phyloP scores from a whole-genome alignment of 2,113 vertebrate species.

The Setophaga petechia region DNA sequence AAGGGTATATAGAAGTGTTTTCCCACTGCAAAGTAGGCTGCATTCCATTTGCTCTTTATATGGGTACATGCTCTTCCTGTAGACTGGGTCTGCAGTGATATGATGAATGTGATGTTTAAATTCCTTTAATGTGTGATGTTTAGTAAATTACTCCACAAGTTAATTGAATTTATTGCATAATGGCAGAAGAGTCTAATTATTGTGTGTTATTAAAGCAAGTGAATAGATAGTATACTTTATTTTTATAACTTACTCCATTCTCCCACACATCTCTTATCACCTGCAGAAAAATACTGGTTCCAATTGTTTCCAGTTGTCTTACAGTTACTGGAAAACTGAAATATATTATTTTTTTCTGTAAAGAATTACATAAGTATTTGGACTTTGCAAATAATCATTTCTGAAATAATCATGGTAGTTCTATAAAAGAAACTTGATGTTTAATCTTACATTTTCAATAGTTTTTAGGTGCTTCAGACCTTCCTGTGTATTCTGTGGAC shows the following conservation, averaged over 20 bases:
- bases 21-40: not conserved
- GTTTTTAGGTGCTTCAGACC: conserved; percentile 79
- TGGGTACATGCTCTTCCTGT: not conserved
- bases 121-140: not conserved
- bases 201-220: not conserved
- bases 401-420: not conserved
- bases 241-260: not conserved
- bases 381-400: not conserved
- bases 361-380: not conserved
- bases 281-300: not conserved
- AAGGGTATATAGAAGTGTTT: not conserved
- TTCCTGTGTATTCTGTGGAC: conserved; percentile 77
- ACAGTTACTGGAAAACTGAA: not conserved
- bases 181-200: not conserved
- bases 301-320: not conserved
- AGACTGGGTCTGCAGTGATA: not conserved
- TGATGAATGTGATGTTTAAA: not conserved
- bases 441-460: conserved; percentile 49
- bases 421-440: not conserved
- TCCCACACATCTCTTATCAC: not conserved
- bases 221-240: not conserved
- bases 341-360: not conserved
- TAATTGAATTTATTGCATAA: not conserved
- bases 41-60: not conserved
- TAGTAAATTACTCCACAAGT: not conserved